Conservation (phyloP, 2,888 invertebrate species). For the Cantharis rufa region DNA sequence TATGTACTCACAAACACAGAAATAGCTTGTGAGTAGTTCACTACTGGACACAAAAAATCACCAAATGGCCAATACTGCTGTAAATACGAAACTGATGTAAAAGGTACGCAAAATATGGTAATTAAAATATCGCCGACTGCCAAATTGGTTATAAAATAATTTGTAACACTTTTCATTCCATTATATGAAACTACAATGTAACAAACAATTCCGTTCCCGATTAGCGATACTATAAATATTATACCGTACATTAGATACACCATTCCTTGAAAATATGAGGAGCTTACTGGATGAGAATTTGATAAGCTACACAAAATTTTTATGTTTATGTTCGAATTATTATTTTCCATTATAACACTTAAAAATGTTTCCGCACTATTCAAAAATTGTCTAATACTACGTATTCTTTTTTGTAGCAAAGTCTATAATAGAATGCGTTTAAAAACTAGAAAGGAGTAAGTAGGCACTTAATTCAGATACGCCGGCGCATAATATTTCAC, state of each 20-base stretch:
- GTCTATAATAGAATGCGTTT: no score
- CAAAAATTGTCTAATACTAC: no score
- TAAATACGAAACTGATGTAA: constrained; percentile 81
- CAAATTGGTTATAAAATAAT: constrained; percentile 87
- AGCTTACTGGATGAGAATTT: constrained; percentile 17
- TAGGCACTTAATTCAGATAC: no score
- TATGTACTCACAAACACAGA: constrained; percentile 86
- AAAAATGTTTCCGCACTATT: not conserved
- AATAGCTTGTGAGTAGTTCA: constrained; percentile 81
- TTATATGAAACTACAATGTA: constrained; percentile 83
- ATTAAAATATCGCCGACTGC: constrained; percentile 89
- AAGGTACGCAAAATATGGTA: constrained; percentile 89
- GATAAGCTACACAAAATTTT: constrained; percentile 2
- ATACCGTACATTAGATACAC: constrained; percentile 73
- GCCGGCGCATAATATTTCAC: no score
- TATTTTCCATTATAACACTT: not conserved
- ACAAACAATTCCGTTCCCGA: constrained; percentile 81
- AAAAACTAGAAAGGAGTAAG: no score
- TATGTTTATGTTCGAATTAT: not conserved
- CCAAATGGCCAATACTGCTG: constrained; percentile 91
- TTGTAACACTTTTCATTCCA: constrained; percentile 89
- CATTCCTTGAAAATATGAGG: constrained; percentile 63
- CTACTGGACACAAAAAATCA: constrained; percentile 75
- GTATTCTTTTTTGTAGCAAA: no score
- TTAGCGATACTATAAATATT: constrained; percentile 71